Base-by-base conservation (phyloP, 2,113 vertebrate species). In the Falcunculus frontatus region DNA sequence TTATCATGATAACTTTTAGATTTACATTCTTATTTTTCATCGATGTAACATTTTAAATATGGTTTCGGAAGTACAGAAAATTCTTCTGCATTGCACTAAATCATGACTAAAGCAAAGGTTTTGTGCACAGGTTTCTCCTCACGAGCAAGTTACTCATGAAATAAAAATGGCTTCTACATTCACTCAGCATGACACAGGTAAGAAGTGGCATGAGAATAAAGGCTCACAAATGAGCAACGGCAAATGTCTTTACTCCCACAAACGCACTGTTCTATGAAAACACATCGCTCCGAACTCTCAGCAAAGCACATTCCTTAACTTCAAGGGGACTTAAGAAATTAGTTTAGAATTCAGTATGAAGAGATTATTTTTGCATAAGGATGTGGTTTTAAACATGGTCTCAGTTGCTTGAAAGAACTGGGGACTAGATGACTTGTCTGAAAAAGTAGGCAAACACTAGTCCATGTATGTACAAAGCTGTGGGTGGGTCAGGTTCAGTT, bases 161-260 rank as follows among this genome's bases (percentile, higher is more conserved):
- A 90, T 70, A 93, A 97, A 93, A 87, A 94, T 49, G 88, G 70
- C 89, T 89, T 96, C 98, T 93, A 90, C 95, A 27, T 59, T 96
- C 25, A 90, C 70, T 82, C 97, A 97, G 33, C 90, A 97, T 70
- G 97, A 97, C 95, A 97, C 88, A 97, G 97, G 98, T 98, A 98
- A 98, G 93, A 79, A 89, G 41, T 2, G 8, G 15, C 52, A 52
- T 15, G 16, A 92, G 39, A 92, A 64, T 35, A 79, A 84, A 72
- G 7, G 23, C 18, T 74, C 52, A 82, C 32, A 55, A 90, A 85
- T 9, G 13, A 87, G 44, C 83, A 83, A 17, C 25, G 20, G 25
- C 20, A 86, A 69, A 76, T 47, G 10, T 27, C 70, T 64, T 68
- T 37, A 65, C 25, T 75, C 37, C 55, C 72, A 68, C 11, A 75